Evolutionary conservation across 2,888 invertebrate species (phyloP).

Genomic region (Mactromeris polynyma): DNA sequence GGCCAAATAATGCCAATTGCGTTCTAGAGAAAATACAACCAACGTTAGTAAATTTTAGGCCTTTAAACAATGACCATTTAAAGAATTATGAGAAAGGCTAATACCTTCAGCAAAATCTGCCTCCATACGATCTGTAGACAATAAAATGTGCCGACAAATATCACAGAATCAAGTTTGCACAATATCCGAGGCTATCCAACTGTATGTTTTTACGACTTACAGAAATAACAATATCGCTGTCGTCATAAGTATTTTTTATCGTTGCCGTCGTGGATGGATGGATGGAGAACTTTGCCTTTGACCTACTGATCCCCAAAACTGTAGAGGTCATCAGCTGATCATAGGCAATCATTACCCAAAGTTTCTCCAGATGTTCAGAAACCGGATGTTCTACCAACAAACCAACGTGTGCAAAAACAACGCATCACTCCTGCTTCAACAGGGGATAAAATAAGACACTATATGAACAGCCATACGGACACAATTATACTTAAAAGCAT

Average conservation of each 20-base stretch:
- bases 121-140: background rate
- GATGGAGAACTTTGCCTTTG: background rate
- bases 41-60: background rate
- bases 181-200: background rate
- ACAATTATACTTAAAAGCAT: too few relatives aligned
- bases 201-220: background rate
- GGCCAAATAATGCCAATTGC: background rate
- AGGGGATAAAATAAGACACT: too few relatives aligned
- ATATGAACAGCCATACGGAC: too few relatives aligned
- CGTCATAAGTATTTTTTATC: background rate
- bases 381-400: too few relatives aligned
- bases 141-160: background rate
- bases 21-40: background rate
- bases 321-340: too few relatives aligned
- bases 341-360: too few relatives aligned
- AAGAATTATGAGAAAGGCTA: background rate
- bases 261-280: background rate
- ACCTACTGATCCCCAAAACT: too few relatives aligned
- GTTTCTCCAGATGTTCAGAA: too few relatives aligned
- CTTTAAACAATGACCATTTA: background rate
- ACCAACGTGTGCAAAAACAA: too few relatives aligned
- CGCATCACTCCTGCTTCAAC: too few relatives aligned
- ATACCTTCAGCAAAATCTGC: conserved; percentile 4
- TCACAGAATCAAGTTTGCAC: background rate
- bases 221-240: background rate